Conservation (phyloP, 2,797 vertebrate genomes). For the Tenualosa thibaudeaui region DNA sequence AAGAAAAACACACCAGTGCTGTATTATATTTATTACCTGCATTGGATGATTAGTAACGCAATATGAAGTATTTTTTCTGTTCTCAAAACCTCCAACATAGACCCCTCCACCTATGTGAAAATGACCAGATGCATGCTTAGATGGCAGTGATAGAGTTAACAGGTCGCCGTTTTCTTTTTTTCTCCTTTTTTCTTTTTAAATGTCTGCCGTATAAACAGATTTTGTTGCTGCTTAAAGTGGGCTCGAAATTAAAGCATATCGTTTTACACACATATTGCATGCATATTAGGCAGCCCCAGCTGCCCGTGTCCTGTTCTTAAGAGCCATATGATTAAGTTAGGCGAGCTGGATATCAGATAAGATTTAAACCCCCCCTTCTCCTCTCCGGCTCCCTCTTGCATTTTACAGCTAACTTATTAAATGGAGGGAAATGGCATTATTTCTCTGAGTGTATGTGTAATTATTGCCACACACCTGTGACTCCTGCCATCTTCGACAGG, state of each 20-base stretch:
- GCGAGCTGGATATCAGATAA: slow-evolving; percentile 91
- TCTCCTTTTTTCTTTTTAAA: slow-evolving; percentile 68
- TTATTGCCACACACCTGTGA: slow-evolving; percentile 98
- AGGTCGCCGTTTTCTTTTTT: slow-evolving; percentile 63
- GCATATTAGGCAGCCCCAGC: slow-evolving; percentile 98
- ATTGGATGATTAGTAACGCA: too few relatives aligned
- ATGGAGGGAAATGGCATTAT: slow-evolving; percentile 92
- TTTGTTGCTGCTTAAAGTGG: slow-evolving; percentile 96
- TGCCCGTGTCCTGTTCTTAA: slow-evolving; percentile 96
- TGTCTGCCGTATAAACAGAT: slow-evolving; percentile 83
- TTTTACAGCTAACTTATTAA: slow-evolving; percentile 98
- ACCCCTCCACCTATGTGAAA: neutral
- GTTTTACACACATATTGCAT: slow-evolving; percentile 98
- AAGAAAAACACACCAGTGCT: neutral
- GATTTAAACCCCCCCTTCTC: slow-evolving; percentile 79
- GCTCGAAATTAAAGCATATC: slow-evolving; percentile 98
- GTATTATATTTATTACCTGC: neutral
- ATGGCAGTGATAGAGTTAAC: slow-evolving; percentile 76
- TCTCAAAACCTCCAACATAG: neutral
- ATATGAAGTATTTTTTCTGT: neutral
- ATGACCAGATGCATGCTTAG: neutral
- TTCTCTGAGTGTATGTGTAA: slow-evolving; percentile 92
- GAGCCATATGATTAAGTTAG: slow-evolving; percentile 99
- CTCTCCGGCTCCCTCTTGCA: slow-evolving; percentile 81
- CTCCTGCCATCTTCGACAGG: slow-evolving; percentile 79